Base-by-base conservation (phyloP, 2,888 invertebrate species). In the Cheilosia variabilis region DNA sequence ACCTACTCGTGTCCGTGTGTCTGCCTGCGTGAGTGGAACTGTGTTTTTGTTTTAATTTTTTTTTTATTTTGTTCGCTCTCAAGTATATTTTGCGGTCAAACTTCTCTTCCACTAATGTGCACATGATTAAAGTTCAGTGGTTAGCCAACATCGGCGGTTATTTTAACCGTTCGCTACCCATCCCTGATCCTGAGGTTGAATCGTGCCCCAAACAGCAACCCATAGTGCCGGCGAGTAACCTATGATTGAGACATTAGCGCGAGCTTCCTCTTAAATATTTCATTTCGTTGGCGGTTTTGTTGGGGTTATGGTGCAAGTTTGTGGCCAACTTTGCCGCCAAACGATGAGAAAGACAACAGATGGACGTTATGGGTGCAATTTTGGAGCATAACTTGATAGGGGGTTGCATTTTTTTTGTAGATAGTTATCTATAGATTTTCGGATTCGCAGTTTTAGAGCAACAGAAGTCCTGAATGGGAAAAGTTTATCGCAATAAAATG, bases 51-150 rank as follows among this genome's bases (percentile, higher is more conserved):
- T 13, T 53, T 22, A 7, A 41, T 27, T 45, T 52, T 24, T 45
- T 31, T 50, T 63, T 43, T 47, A 31, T 60, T 65, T 47, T 15
- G 41, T 47, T 15, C 5, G 10, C 69, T 58, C 52, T 65, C 60
- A 69, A 82, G 81, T 82, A 65, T 65, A 82, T 71, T 76, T 71
- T 76, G 81, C 31, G 81, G 81, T 82, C 53, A 71, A 82, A 82
- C 65, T 82, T 71, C 63, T 50, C 71, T 50, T 82, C 69, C 76
- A 69, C 81, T 82, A 76, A 76, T 76, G 76, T 63, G 76, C 76
- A 76, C 76, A 76, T 82, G 71, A 82, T 82, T 82, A 82, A 82
- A 82, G 81, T 82, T 82, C 81, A 82, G 81, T 69, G 81, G 81
- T 82, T 71, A 71, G 69, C 81, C 81, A 71, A 52, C 63, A 76